A percentile compares a stretch with the other conserved stretches of the same genome.
Evolutionary conservation across 2,888 invertebrate species (phyloP).

Genomic region (Coremacera marginata): DNA sequence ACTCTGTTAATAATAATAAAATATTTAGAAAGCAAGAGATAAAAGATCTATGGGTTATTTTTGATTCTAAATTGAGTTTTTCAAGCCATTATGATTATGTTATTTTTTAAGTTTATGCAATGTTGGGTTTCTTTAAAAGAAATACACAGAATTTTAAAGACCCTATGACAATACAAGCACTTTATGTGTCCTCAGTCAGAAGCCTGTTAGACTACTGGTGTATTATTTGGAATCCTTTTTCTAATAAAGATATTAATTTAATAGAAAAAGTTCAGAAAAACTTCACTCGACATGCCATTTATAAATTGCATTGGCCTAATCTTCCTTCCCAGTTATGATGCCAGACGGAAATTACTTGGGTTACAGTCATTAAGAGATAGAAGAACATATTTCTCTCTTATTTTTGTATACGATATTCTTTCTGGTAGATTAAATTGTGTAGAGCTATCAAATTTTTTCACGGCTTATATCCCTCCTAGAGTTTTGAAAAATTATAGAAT

Average conservation of each 20-base stretch:
- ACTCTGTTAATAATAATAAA: too few species aligned
- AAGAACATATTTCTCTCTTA: neutral
- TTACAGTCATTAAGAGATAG: slow-evolving; percentile 8
- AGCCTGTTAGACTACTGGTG: neutral
- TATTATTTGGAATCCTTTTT: slow-evolving; percentile 1
- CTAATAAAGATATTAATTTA: neutral
- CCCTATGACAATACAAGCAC: neutral
- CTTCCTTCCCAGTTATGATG: neutral
- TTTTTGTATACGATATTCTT: neutral
- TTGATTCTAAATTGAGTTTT: neutral
- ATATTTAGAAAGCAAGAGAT: too few species aligned
- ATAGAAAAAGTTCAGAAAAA: neutral
- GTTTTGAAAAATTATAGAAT: neutral
- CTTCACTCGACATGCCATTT: neutral
- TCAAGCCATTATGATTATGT: neutral
- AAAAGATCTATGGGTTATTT: neutral
- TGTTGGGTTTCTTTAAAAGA: slow-evolving; percentile 6
- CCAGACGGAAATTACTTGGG: slow-evolving; percentile 3
- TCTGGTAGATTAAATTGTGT: neutral
- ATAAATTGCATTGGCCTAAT: neutral
- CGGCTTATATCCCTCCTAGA: neutral
- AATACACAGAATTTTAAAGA: slow-evolving; percentile 5
- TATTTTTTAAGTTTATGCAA: neutral
- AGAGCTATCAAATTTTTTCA: neutral
- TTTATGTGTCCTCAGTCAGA: neutral